Evolutionary conservation across 2,797 vertebrate species (phyloP).

Genomic region (Ammospiza maritima): DNA sequence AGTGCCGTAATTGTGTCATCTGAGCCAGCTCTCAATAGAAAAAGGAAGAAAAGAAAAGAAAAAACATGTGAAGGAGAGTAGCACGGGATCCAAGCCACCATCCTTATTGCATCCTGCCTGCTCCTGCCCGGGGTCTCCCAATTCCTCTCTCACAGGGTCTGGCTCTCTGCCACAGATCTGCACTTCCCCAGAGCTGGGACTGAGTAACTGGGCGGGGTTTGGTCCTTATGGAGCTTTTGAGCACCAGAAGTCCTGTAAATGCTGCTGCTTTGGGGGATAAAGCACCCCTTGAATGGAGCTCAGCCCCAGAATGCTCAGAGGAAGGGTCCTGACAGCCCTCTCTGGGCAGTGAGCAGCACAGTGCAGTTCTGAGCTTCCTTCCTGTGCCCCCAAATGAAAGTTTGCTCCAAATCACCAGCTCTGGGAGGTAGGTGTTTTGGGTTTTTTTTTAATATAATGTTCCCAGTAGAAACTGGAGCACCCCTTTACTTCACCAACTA

Average conservation of each 20-base stretch:
- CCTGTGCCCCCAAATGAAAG: background rate
- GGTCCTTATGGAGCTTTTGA: background rate
- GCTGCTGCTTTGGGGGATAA: background rate
- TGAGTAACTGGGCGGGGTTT: background rate
- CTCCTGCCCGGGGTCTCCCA: slow-evolving; percentile 13
- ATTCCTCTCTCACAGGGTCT: background rate
- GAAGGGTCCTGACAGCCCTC: background rate
- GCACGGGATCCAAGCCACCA: rapidly evolving
- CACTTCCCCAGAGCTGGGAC: background rate
- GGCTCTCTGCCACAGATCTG: background rate
- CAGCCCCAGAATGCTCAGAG: background rate
- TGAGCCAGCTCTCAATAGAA: background rate
- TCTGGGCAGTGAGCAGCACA: background rate
- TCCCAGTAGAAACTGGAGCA: background rate
- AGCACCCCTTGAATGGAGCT: background rate
- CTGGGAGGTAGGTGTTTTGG: background rate
- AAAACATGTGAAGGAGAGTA: background rate
- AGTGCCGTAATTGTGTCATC: background rate
- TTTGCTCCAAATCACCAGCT: background rate
- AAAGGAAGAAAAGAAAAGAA: background rate
- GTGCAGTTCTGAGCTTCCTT: background rate
- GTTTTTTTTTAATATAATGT: background rate
- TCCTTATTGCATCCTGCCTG: background rate
- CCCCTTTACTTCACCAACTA: background rate
- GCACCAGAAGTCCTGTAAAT: background rate